Evolutionary conservation across 2,797 vertebrate species (phyloP).

Genomic region (Nannoperca obscura): DNA sequence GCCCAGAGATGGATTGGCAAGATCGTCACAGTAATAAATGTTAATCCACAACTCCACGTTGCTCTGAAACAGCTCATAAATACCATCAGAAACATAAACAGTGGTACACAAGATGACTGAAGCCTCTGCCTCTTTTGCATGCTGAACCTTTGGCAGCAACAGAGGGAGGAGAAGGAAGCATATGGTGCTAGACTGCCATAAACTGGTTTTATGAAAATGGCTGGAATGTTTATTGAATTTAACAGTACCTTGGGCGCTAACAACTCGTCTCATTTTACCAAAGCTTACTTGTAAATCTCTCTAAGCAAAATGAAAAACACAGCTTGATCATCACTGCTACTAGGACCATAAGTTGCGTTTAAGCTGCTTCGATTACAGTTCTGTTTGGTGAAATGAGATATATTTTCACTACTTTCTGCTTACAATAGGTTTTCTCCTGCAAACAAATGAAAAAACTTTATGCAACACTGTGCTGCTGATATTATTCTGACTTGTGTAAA

Average conservation of each 20-base stretch:
- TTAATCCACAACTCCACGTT: constrained; percentile 80
- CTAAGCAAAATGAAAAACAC: constrained; percentile 42
- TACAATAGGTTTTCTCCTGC: neutral
- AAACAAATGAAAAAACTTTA: neutral
- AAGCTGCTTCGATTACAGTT: neutral
- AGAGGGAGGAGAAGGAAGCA: constrained; percentile 65
- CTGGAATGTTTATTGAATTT: constrained; percentile 87
- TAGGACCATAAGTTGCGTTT: neutral
- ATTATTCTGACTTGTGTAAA: constrained; percentile 7
- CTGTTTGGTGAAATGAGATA: neutral
- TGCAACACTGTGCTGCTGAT: neutral
- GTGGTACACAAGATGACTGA: constrained; percentile 74
- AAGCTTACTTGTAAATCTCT: constrained; percentile 57
- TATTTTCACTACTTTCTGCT: neutral
- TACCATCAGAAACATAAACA: constrained; percentile 80
- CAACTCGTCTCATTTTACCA: constrained; percentile 57
- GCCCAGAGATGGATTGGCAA: constrained; percentile 60
- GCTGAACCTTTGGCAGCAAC: constrained; percentile 42
- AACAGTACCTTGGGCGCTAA: constrained; percentile 81
- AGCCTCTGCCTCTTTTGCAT: constrained; percentile 78
- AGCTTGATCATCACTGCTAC: constrained; percentile 14
- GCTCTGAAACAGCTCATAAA: constrained; percentile 81
- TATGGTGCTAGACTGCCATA: constrained; percentile 78
- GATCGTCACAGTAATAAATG: constrained; percentile 74
- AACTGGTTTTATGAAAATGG: constrained; percentile 86